Percentiles rank a stretch among this genome's conserved stretches.
phyloP scores from a whole-genome alignment of 1,140 invertebrate species.

The Halesus radiatus region DNA sequence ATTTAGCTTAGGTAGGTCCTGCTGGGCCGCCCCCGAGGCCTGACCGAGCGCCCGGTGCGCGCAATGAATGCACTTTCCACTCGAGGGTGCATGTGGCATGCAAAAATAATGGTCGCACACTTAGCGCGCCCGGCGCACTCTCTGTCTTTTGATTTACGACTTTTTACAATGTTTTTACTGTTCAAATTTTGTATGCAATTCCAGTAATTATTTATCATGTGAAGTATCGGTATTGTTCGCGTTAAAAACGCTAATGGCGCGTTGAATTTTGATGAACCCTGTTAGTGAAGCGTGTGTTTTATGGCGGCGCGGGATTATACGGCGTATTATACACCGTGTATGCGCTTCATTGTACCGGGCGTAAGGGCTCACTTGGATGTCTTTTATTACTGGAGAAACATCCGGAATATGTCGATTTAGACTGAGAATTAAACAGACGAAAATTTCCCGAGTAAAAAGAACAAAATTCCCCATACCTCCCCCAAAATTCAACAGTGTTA shows the following conservation, averaged over 20 bases:
- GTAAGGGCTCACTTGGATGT: neutral
- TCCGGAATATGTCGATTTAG: conserved; percentile 12
- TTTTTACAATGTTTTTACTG: conserved; percentile 49
- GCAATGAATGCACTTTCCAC: conserved; percentile 19
- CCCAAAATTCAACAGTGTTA: too few relatives aligned
- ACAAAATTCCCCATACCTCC: neutral
- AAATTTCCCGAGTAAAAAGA: neutral
- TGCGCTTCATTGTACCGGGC: neutral
- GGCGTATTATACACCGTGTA: conserved; percentile 4
- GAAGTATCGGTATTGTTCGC: neutral
- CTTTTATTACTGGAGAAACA: conserved; percentile 8
- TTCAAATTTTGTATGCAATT: conserved; percentile 40
- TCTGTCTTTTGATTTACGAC: conserved; percentile 44
- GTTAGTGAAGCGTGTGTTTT: conserved; percentile 21
- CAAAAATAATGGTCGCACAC: conserved; percentile 43
- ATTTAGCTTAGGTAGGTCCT: too few relatives aligned
- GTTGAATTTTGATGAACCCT: conserved; percentile 28
- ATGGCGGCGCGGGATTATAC: neutral
- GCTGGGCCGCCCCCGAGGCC: neutral
- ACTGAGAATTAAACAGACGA: neutral
- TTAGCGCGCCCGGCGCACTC: conserved; percentile 32
- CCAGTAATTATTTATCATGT: conserved; percentile 39
- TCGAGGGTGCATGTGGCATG: conserved; percentile 46
- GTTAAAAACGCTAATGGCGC: conserved; percentile 32
- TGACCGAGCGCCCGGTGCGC: neutral